Percentiles rank a stretch among this genome's conserved stretches.
Evolutionary conservation across 2,113 vertebrate genomes (phyloP).

Genomic region (Agapornis roseicollis): DNA sequence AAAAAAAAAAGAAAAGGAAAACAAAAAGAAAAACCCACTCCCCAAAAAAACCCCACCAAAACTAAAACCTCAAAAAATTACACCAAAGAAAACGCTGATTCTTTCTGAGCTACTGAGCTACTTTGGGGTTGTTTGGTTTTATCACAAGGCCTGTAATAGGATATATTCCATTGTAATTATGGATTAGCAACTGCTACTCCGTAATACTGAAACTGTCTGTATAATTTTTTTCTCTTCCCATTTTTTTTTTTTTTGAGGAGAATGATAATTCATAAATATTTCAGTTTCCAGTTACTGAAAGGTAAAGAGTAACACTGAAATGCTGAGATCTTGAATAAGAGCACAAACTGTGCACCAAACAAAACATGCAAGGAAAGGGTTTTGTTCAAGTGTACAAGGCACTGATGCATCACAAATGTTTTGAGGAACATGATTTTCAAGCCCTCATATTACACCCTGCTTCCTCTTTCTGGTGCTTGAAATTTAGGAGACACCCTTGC

Average conservation of each 20-base stretch:
- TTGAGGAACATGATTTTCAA: not conserved
- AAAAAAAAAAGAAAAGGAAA: no score
- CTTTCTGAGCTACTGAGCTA: not conserved
- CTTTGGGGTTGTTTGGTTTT: not conserved
- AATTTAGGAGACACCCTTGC: not conserved
- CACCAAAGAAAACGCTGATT: not conserved
- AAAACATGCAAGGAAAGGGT: not conserved
- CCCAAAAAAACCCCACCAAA: not conserved
- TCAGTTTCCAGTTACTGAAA: not conserved
- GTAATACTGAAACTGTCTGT: not conserved
- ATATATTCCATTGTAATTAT: not conserved
- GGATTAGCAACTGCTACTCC: not conserved
- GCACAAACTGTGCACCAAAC: not conserved
- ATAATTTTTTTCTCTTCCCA: not conserved
- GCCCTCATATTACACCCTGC: not conserved
- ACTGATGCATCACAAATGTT: not conserved
- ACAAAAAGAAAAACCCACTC: no score
- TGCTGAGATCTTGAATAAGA: not conserved
- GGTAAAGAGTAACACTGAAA: not conserved
- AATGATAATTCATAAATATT: not conserved
- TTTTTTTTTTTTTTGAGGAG: not conserved
- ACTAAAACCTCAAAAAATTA: not conserved
- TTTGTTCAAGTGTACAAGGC: not conserved
- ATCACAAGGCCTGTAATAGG: not conserved
- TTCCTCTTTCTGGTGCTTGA: not conserved